These are phyloP conservation scores for Cyclargus thomasi DNA, from an alignment of 1,140 invertebrate genomes.

Conservation along the genomic window DNA sequence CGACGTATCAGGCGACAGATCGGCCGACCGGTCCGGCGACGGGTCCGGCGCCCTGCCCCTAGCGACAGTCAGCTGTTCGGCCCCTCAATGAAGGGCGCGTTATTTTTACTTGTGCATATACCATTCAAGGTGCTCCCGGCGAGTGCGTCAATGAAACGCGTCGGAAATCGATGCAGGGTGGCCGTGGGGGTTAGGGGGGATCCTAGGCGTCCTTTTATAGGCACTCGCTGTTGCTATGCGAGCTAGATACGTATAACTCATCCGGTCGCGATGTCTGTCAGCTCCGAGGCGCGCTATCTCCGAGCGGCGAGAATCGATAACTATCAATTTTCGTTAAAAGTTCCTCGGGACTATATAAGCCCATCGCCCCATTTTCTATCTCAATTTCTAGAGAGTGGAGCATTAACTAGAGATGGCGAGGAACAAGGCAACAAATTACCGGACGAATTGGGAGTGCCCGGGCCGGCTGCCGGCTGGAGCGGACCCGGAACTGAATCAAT, in stretches of 20 bases:
- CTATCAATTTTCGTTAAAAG: not conserved
- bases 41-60: constrained; percentile 27
- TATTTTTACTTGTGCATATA: constrained; percentile 41
- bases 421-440: not conserved
- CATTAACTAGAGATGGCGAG: not conserved
- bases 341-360: not conserved
- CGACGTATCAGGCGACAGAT: too few species aligned
- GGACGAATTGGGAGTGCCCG: not conserved
- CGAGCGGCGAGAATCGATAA: not conserved
- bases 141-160: constrained; percentile 18
- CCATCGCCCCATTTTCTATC: not conserved
- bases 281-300: not conserved
- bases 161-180: constrained; percentile 6
- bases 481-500: not conserved
- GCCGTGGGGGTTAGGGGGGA: too few species aligned
- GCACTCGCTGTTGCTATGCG: not conserved
- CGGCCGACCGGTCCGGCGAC: constrained; percentile 23
- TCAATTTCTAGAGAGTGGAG: not conserved
- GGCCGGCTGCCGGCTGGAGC: not conserved
- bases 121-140: constrained; percentile 5
- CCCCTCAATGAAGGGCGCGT: constrained; percentile 34
- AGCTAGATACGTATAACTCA: not conserved
- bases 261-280: not conserved
- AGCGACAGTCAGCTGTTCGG: constrained; percentile 47
- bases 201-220: not conserved